These are phyloP conservation scores for Epinephelus lanceolatus DNA, from an alignment of 2,113 vertebrate species.

Conservation along the genomic window DNA sequence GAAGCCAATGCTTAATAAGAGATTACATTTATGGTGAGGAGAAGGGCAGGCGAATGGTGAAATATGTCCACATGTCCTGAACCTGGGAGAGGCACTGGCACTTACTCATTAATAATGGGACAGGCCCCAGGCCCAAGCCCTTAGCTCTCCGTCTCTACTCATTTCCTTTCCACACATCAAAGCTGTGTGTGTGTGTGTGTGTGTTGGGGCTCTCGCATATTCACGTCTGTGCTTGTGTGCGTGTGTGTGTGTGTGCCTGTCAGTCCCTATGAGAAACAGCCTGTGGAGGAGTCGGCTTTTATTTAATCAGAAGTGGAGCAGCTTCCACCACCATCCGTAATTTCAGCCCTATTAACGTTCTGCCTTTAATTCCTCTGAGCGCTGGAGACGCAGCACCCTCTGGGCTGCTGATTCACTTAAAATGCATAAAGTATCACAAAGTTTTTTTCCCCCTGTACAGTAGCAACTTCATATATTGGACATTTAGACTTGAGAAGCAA, in stretches of 20 bases:
- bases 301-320: conserved; percentile 77
- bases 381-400: conserved; percentile 50
- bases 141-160: conserved; percentile 73
- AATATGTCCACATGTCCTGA: conserved; percentile 76
- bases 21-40: conserved; percentile 76
- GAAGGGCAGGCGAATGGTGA: conserved; percentile 62
- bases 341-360: conserved; percentile 74
- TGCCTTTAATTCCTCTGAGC: conserved; percentile 72
- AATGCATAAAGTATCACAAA: conserved; percentile 49
- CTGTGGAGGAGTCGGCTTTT: conserved; percentile 70
- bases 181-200: conserved; percentile 41
- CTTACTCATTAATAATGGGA: conserved; percentile 81
- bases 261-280: conserved; percentile 71
- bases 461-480: conserved; percentile 31
- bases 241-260: conserved; percentile 33
- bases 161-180: conserved; percentile 79
- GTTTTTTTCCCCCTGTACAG: conserved; percentile 5
- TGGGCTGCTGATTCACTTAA: conserved; percentile 62
- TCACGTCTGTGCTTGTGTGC: conserved; percentile 21
- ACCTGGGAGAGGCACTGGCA: conserved; percentile 63
- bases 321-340: conserved; percentile 72
- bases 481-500: conserved; percentile 31
- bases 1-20: conserved; percentile 73
- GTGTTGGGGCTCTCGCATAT: conserved; percentile 11
- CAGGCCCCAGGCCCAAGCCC: conserved; percentile 68